phyloP scores from a whole-genome alignment of 2,113 vertebrate genomes.

The Nerophis ophidion region DNA sequence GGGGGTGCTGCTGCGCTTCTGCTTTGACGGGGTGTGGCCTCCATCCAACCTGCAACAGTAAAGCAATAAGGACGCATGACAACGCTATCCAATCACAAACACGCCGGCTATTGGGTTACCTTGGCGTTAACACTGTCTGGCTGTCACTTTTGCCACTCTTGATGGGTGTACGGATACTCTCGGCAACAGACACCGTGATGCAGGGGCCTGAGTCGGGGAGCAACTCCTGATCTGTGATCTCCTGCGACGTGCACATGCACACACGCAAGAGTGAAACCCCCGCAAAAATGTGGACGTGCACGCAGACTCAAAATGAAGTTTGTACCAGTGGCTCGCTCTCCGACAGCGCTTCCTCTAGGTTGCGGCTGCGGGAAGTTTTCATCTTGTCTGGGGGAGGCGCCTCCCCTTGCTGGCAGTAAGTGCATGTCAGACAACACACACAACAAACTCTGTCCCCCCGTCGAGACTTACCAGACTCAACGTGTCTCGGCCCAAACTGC shows the following conservation, averaged over 20 bases:
- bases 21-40: conserved; percentile 74
- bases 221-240: conserved; percentile 77
- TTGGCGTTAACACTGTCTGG: conserved; percentile 76
- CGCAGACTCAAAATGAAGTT: conserved; percentile 9
- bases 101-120: conserved; percentile 52
- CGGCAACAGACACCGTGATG: conserved; percentile 78
- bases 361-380: conserved; percentile 79
- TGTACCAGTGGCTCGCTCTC: conserved; percentile 77
- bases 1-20: conserved; percentile 78
- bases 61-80: background rate
- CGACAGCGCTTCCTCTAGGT: conserved; percentile 75
- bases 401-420: conserved; percentile 67
- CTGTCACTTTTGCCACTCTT: conserved; percentile 77
- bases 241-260: conserved; percentile 60
- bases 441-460: background rate
- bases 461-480: conserved; percentile 78
- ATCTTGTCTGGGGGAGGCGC: conserved; percentile 74
- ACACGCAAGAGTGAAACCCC: conserved; percentile 8
- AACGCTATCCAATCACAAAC: background rate
- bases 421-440: background rate
- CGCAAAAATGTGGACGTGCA: conserved; percentile 20
- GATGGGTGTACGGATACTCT: conserved; percentile 82
- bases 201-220: conserved; percentile 71
- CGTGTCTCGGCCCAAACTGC: conserved; percentile 79
- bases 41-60: conserved; percentile 69